Conservation (phyloP, 2,797 vertebrate species). For the Spondyliosoma cantharus region DNA sequence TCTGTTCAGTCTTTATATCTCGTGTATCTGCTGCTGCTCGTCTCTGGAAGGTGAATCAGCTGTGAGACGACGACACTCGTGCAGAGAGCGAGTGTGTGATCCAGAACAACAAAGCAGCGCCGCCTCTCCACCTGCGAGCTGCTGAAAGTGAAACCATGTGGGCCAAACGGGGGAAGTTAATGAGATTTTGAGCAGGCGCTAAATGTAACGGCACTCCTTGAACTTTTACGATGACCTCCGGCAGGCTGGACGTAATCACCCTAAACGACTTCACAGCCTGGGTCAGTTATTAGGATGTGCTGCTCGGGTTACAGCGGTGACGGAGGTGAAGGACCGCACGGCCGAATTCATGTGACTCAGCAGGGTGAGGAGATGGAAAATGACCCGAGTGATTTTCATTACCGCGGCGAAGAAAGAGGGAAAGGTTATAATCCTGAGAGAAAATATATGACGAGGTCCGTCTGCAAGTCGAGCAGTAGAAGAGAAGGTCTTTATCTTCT, state of each 20-base stretch:
- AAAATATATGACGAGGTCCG: no score
- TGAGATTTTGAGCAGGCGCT: constrained; percentile 57
- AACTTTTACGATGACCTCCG: constrained; percentile 61
- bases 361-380: constrained; percentile 47
- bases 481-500: no score
- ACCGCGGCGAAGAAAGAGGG: background rate
- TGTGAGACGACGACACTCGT: constrained; percentile 14
- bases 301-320: constrained; percentile 41
- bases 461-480: no score
- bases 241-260: constrained; percentile 45
- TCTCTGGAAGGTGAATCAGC: background rate
- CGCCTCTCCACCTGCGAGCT: constrained; percentile 7
- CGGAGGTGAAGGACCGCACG: background rate
- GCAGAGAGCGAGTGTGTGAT: background rate
- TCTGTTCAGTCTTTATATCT: background rate
- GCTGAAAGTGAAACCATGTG: constrained; percentile 62
- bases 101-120: background rate
- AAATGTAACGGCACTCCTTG: constrained; percentile 48
- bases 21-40: background rate
- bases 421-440: no score
- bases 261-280: constrained; percentile 56
- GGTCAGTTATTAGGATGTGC: constrained; percentile 41
- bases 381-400: background rate
- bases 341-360: background rate
- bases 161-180: constrained; percentile 48